Percentiles rank a stretch among this genome's conserved stretches.
These are phyloP conservation scores for Sminthurides aquaticus DNA, from an alignment of 2,888 invertebrate genomes.

Conservation along the genomic window DNA sequence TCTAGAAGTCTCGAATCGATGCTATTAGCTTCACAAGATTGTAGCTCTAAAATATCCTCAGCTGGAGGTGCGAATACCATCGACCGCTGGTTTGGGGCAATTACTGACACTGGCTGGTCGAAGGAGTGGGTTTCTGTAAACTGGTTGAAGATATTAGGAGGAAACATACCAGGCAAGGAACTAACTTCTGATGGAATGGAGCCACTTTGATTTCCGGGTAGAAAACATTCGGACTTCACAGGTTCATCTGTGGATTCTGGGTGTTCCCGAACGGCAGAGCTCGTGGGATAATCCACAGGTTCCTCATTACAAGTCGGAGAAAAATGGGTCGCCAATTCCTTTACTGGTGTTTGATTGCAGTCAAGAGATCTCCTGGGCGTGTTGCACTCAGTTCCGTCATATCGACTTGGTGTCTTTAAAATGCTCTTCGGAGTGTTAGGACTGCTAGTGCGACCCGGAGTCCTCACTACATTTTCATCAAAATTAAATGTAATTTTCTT, in stretches of 20 bases:
- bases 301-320: neutral
- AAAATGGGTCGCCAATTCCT: neutral
- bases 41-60: neutral
- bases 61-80: neutral
- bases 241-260: no score
- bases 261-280: neutral
- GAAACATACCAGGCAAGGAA: neutral
- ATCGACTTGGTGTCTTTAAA: conserved; percentile 25
- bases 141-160: neutral
- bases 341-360: neutral
- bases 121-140: neutral
- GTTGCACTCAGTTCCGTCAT: neutral
- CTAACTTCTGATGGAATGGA: neutral
- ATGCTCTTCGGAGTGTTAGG: conserved; percentile 37
- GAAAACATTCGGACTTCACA: no score
- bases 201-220: neutral
- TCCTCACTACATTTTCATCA: conserved; percentile 30
- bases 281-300: neutral
- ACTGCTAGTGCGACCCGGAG: conserved; percentile 23
- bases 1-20: neutral
- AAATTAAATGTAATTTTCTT: conserved; percentile 40
- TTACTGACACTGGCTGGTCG: neutral
- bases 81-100: neutral
- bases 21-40: neutral
- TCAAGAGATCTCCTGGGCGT: neutral